Percentiles rank a stretch among this genome's conserved stretches.
Conservation (phyloP, 2,797 vertebrate species). For the Hydrolagus colliei region DNA sequence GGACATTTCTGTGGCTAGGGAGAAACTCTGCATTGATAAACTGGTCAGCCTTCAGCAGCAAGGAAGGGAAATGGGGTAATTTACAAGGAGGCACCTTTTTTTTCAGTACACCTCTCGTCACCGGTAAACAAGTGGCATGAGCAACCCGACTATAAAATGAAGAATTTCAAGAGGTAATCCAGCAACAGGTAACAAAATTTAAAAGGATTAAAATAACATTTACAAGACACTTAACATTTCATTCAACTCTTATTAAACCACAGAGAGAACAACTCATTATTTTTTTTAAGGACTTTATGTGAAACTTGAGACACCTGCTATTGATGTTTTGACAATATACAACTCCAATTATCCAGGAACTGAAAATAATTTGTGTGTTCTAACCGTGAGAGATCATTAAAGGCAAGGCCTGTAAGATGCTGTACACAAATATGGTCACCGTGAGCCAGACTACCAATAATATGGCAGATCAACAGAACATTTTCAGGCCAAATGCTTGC, state of each 20-base stretch:
- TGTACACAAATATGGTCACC: constrained; percentile 74
- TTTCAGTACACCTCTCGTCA: constrained; percentile 74
- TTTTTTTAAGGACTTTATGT: constrained; percentile 66
- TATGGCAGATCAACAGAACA: constrained; percentile 84
- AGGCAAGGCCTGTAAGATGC: constrained; percentile 80
- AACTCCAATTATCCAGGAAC: constrained; percentile 61
- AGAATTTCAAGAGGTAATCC: constrained; percentile 71
- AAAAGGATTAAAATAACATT: constrained; percentile 97
- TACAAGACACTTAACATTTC: constrained; percentile 90
- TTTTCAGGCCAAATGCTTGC: constrained; percentile 51
- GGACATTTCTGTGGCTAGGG: constrained; percentile 63
- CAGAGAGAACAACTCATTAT: constrained; percentile 68
- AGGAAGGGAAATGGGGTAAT: constrained; percentile 72
- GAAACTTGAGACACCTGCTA: constrained; percentile 63
- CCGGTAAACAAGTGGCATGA: constrained; percentile 73
- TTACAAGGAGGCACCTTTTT: constrained; percentile 87
- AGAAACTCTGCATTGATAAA: constrained; percentile 78
- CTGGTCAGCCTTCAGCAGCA: constrained; percentile 56
- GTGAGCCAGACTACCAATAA: constrained; percentile 79
- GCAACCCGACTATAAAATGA: constrained; percentile 64
- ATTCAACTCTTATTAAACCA: constrained; percentile 84
- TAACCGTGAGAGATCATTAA: constrained; percentile 74
- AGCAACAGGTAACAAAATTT: constrained; percentile 74
- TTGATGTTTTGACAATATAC: constrained; percentile 61
- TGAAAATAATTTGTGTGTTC: constrained; percentile 61